Base-by-base conservation (phyloP, 2,797 vertebrate genomes). In the Octomys mimax region DNA sequence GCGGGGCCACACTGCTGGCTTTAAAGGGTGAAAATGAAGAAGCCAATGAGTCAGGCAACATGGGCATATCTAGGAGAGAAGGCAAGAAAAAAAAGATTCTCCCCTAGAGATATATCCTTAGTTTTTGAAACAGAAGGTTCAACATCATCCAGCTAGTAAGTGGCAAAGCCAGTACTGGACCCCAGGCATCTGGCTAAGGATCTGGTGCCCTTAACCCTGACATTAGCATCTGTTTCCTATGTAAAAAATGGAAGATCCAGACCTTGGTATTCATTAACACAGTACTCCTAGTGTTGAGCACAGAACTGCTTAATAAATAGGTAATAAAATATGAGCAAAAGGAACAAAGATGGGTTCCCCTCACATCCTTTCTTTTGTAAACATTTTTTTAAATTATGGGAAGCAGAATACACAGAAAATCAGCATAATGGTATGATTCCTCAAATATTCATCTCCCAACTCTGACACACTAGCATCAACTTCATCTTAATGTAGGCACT, bases 391-490 rank as follows among this genome's bases (percentile, higher is more conserved):
- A 33, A 70, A 77, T 73, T 57, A 75, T 49, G 64, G 11, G 28
- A 91, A 88, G 71, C 92, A 31, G 66, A 88, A 46, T 42, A 83
- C 9, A 46, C 28, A 90, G 8, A 94, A 81, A 94, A 89, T 61
- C 36, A 87, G 11, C 31, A 42, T 87, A 57, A 93, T 75, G 42
- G 57, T 64, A 83, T 26, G 6, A 85, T 24, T 1, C 8, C 54
- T 62, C 73, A 64, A 77, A 62, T 49, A 81, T 73, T 49, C 42
- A 81, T 21, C 19, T 62, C 46, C 52, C 73, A 68, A 64, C 31
- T 42, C 62, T 18, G 18, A 42, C 5, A 85, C 33, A 81, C 24
- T 61, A 75, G 71, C 0, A 1, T 12, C 59, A 5, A 33, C 26
- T 26, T 80, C 61, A 81, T 70, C 24, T 90, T 75, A 61, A 81